Evolutionary conservation across 2,797 vertebrate genomes (phyloP).

Genomic region (Gymnodraco acuticeps): DNA sequence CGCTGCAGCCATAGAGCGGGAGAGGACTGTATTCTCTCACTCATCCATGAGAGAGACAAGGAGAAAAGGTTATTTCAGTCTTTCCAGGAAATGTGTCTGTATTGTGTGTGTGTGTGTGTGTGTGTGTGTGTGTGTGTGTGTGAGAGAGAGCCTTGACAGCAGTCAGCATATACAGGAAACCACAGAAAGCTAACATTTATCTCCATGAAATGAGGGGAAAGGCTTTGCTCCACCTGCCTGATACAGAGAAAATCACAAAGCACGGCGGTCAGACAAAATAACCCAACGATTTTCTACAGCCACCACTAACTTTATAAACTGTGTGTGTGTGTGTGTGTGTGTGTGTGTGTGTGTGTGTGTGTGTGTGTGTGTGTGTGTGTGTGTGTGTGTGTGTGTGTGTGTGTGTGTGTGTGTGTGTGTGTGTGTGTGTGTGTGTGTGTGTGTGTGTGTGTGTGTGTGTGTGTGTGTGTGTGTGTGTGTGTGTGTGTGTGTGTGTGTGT

Average conservation of each 20-base stretch:
- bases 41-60: slow-evolving; percentile 62
- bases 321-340: slow-evolving; percentile 62
- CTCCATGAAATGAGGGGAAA: slow-evolving; percentile 73
- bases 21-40: slow-evolving; percentile 58
- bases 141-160: slow-evolving; percentile 53
- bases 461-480: slow-evolving; percentile 62
- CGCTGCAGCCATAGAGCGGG: slow-evolving; percentile 34
- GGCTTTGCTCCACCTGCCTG: slow-evolving; percentile 74
- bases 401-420: slow-evolving; percentile 35
- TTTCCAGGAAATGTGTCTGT: slow-evolving; percentile 69
- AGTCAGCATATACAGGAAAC: slow-evolving; percentile 73
- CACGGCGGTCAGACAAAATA: slow-evolving; percentile 70
- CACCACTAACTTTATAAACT: slow-evolving; percentile 76
- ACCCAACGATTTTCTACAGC: slow-evolving; percentile 68
- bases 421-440: slow-evolving; percentile 72
- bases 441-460: slow-evolving; percentile 62
- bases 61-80: slow-evolving; percentile 60
- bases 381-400: too few relatives aligned
- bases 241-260: slow-evolving; percentile 76
- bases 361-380: slow-evolving; percentile 68
- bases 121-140: slow-evolving; percentile 20
- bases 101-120: slow-evolving; percentile 20
- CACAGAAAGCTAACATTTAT: slow-evolving; percentile 84
- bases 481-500: slow-evolving; percentile 72
- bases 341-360: slow-evolving; percentile 66